Evolutionary conservation across 2,888 invertebrate species (phyloP).

Genomic region (Odontomyia ornata): DNA sequence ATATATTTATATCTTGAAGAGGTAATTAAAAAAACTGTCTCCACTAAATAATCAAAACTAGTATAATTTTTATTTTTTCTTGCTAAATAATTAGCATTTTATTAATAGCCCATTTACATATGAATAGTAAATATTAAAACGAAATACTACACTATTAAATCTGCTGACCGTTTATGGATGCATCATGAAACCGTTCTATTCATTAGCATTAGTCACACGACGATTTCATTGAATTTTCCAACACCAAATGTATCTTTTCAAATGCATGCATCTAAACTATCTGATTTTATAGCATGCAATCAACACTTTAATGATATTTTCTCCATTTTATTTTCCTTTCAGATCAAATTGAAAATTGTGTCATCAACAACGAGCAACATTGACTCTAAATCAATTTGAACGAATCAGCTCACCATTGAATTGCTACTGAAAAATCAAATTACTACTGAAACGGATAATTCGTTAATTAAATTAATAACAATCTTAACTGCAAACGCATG

Average conservation of each 20-base stretch:
- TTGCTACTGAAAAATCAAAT: constrained; percentile 21
- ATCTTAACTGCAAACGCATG: background rate
- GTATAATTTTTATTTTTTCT: too few relatives aligned
- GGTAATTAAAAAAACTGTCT: too few relatives aligned
- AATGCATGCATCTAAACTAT: background rate
- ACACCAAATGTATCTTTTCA: constrained; percentile 1
- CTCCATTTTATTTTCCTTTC: background rate
- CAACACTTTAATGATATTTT: background rate
- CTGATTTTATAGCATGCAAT: background rate
- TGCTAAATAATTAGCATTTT: too few relatives aligned
- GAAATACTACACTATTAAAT: too few relatives aligned
- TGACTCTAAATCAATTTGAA: background rate
- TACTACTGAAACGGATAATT: background rate
- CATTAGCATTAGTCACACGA: too few relatives aligned
- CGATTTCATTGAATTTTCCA: background rate
- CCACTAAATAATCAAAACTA: too few relatives aligned
- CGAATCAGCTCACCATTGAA: background rate
- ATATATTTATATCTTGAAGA: too few relatives aligned
- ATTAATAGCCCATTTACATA: too few relatives aligned
- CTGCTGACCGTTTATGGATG: too few relatives aligned
- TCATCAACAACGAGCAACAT: constrained; percentile 5
- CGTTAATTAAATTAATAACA: constrained; percentile 40
- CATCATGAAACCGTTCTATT: too few relatives aligned
- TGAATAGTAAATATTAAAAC: too few relatives aligned
- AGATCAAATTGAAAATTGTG: background rate